Base-by-base conservation (phyloP, 64 coral and sea anemone genomes). In the Montipora capricornis region DNA sequence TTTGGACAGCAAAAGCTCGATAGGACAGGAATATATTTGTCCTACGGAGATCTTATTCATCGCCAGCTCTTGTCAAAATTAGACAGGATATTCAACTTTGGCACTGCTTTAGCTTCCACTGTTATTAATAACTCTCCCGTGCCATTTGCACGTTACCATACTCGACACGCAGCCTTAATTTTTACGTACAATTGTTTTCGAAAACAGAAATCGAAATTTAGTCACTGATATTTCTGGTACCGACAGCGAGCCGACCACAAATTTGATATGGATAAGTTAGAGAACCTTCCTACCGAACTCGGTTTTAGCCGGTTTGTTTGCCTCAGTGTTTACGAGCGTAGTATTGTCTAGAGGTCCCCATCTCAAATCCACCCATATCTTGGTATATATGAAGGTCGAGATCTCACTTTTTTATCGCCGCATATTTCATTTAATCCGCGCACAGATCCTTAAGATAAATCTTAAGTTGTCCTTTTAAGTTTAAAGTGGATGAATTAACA, bases 401-500 rank as follows among this genome's bases (percentile, higher is more conserved):
- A 84, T 47, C 15, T 68, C 9, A 48, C 67, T 4, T 10, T 68
- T 14, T 15, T 68, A 46, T 46, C 37, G 2, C 46, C 15, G n/a
- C 44, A 17, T 17, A 20, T 16, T 86, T 17, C 76, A 20, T 50
- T 86, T 22, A 70, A 49, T 11, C 37, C 66, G 7, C 20, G 17
- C 47, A 66, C 8, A 86, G 67, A 73, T 86, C 46, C 51, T 16
- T 46, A 71, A 49, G 45, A 73, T 50, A 73, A 86, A 71, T 86
- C 16, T 68, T 22, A 49, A 86, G 66, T 69, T 86, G 44, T 4
- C 20, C 66, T 71, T 86, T 86, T 86, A 12, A 73, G 5, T 86
- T 68, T 71, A 2, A 86, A 86, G 82, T 86, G 82, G 82, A 71
- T 70, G 19, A 16, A 71, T 68, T 86, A 86, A 86, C 71, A 64